Evolutionary conservation across 2,888 invertebrate genomes (phyloP).

Genomic region (Phania funesta): DNA sequence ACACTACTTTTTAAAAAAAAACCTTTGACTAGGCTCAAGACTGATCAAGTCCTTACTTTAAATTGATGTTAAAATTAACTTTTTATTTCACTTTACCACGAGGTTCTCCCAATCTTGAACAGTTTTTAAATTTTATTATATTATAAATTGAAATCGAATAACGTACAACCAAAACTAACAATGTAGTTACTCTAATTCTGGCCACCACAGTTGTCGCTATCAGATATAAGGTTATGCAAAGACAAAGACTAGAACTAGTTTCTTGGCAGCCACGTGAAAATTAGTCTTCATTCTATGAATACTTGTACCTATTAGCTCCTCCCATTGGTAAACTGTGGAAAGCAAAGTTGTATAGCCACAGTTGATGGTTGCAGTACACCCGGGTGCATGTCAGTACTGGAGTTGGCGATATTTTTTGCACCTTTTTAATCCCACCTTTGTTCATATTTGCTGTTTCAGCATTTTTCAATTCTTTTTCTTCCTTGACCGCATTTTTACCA

Average conservation of each 20-base stretch:
- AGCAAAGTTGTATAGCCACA: no score
- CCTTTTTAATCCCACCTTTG: not conserved
- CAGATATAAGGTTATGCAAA: not conserved
- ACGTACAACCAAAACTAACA: not conserved
- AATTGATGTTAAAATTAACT: not conserved
- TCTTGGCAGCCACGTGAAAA: no score
- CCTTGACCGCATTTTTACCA: not conserved
- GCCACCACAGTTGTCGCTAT: conserved; percentile 11
- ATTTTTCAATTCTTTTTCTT: not conserved
- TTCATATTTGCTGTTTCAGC: not conserved
- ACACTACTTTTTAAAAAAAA: no score
- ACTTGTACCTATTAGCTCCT: no score
- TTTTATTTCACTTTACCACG: not conserved
- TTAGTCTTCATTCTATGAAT: no score
- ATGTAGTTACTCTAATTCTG: conserved; percentile 12
- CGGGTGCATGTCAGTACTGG: no score
- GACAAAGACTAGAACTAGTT: not conserved
- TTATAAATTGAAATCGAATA: not conserved
- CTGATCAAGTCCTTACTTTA: not conserved
- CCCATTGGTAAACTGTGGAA: no score
- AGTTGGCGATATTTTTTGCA: no score
- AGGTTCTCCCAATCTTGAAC: not conserved
- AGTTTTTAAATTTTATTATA: no score
- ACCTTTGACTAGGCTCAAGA: not conserved
- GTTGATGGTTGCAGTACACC: no score